Evolutionary conservation across 2,888 invertebrate species (phyloP), one percentile per base, ranked within the genome.

Genomic region (Agonopterix alstromeriana): DNA sequence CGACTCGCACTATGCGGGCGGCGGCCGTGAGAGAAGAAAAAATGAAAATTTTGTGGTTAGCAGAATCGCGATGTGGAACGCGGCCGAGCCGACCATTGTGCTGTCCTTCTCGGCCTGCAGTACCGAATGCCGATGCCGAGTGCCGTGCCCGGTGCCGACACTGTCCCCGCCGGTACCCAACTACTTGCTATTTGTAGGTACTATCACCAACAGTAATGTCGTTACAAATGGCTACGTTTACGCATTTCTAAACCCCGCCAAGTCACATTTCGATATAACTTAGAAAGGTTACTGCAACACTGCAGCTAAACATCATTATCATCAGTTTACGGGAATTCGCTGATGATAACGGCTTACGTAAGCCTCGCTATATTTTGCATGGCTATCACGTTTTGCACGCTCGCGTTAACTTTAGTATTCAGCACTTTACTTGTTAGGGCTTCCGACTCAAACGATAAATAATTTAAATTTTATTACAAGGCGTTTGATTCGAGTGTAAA

Each of bases 11-110:
- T 60, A 84, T 84, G 83, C 84, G 84, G 84, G 82, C 71, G 55
- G 56, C 58, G 58, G 49, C 53, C 52, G 58, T 63, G 64, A 61
- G 53, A 51, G 53, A 54, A 53, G 57, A 73, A 74, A 75, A 77
- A 78, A 70, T 66, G 52, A 67, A 72, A 76, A 73, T 70, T 68
- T 76, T 80, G 82, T 74, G 82, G 82, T 80, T 68, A 71, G 65
- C 58, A 63, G 59, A 62, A 60, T 59, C 58, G 58, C 63, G 61
- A 58, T 56, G 58, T 64, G 64, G 63, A 69, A 58, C 61, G 60
- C 53, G 56, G 61, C 58, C 54, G 45, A 46, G 54, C 53, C 55
- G 50, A 46, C 56, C 61, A 65, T 69, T 68, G 64, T 70, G 54
- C 56, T 45, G 48, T 53, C 55, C 42, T 35, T 45, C 50, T 49